Base-by-base conservation (phyloP, 1,140 invertebrate species). In the Argopecten irradians region DNA sequence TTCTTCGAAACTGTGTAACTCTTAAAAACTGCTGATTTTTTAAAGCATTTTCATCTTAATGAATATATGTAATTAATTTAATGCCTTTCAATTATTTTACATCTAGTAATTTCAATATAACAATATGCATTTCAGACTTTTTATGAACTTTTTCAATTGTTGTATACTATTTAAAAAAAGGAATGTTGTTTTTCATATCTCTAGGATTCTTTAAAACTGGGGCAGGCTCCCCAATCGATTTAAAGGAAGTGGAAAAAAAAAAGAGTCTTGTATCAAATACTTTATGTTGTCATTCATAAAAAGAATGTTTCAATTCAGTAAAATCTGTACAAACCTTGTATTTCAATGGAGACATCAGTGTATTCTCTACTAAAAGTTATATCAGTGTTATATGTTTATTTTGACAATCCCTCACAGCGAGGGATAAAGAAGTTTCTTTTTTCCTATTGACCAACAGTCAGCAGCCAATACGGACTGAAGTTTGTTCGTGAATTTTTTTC, bases 61-160 rank as follows among this genome's bases (percentile, higher is more conserved):
- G 55, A 71, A 71, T 71, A 71, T 39, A 39, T n/a, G n/a, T 71
- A 28, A 8, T 46, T 46, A 22, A 46, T 71, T 71, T n/a, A 28
- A 71, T 71, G 55, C 55, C 55, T 71, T 71, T 22, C n/a, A 71
- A 71, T 46, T 71, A 71, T n/a, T 71, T 71, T 71, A 71, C 55
- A 71, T 71, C 16, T 28, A 28, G 19, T 1, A 28, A 28, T 28
- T 71, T n/a, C n/a, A 71, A 28, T n/a, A n/a, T n/a, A 8, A 28
- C 22, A 28, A 28, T 71, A 71, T 71, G 22, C 55, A 71, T 71
- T 71, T 46, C 43, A 46, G 43, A 46, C 9, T 22, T 71, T 71
- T 71, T 71, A 71, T 71, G 22, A 28, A 71, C 55, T 28, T 71
- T 71, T n/a, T 71, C 55, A 71, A 71, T 71, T 71, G 55, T 71